Percentiles rank a stretch among this genome's conserved stretches.
Evolutionary conservation across 2,113 vertebrate genomes (phyloP).

Genomic region (Rhinolophus ferrumequinum): DNA sequence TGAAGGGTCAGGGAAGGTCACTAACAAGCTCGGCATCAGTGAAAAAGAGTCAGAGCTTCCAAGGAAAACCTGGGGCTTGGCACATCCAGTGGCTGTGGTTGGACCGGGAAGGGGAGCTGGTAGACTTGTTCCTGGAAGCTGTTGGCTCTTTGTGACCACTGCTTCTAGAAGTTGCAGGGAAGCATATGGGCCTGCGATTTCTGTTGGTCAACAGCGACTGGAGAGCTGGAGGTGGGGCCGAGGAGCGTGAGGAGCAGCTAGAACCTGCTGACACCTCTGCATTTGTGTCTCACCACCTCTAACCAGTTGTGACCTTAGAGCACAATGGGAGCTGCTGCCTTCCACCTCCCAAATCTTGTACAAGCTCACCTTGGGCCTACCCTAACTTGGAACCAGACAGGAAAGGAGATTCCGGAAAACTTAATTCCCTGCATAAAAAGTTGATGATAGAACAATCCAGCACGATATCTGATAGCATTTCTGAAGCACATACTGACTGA

Average conservation of each 20-base stretch:
- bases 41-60: background rate
- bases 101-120: background rate
- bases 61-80: background rate
- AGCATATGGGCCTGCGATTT: background rate
- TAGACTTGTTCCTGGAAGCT: background rate
- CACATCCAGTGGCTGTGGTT: background rate
- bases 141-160: background rate
- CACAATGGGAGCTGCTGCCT: background rate
- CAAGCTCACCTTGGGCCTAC: background rate
- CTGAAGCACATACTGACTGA: background rate
- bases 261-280: background rate
- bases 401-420: background rate
- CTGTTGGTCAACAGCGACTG: background rate
- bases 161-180: background rate
- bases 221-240: background rate
- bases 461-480: background rate
- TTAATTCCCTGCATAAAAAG: background rate
- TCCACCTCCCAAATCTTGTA: background rate
- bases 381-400: background rate
- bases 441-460: background rate
- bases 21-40: background rate
- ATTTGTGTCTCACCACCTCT: background rate
- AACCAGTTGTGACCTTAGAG: background rate
- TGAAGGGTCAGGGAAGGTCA: slow-evolving; percentile 12
- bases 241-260: background rate